Evolutionary conservation across 30 jellyfish, hydroid and myxozoan genomes (phyloP).

Genomic region (Aurelia aurita complex sp. Pacific): DNA sequence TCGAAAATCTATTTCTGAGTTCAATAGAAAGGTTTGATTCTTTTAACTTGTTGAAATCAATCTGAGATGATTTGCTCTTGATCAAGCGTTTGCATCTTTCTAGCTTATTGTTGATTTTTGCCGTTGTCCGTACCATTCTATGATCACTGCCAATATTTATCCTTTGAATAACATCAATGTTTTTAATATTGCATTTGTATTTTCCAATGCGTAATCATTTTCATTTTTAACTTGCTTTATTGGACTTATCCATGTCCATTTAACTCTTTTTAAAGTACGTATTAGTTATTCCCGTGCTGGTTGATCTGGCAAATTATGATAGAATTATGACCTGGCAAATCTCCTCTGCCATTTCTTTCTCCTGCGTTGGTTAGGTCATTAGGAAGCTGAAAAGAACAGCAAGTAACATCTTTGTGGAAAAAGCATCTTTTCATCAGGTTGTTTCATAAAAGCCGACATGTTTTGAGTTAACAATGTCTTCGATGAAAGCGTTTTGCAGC

Average conservation of each 20-base stretch:
- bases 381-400: too few relatives aligned
- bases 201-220: neutral
- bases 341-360: neutral
- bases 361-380: neutral
- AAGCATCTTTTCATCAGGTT: too few relatives aligned
- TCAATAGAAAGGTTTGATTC: too few relatives aligned
- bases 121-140: neutral
- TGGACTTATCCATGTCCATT: constrained; percentile 35
- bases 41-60: too few relatives aligned
- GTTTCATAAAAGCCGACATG: too few relatives aligned
- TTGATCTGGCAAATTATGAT: neutral
- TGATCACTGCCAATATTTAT: constrained; percentile 28
- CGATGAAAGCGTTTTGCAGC: too few relatives aligned
- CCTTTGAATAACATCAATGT: neutral
- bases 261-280: neutral
- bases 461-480: too few relatives aligned
- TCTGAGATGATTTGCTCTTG: neutral
- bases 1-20: too few relatives aligned
- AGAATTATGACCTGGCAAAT: neutral
- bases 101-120: neutral
- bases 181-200: neutral
- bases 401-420: too few relatives aligned
- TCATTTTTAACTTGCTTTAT: constrained; percentile 1
- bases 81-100: neutral
- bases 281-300: neutral